phyloP scores from a whole-genome alignment of 2,888 invertebrate species.

The Antitype chi region DNA sequence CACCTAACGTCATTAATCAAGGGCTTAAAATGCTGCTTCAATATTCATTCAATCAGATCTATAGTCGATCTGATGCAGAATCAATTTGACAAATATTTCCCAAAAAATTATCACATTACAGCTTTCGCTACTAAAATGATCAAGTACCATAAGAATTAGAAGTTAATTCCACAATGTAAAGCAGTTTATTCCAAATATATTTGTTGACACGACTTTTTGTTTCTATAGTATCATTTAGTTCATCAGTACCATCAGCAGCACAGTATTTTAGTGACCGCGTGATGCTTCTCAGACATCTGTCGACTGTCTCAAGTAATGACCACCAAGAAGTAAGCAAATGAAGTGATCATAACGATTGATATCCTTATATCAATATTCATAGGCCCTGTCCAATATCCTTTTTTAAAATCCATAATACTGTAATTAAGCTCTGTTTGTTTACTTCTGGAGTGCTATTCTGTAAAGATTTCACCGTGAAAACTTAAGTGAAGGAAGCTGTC shows the following conservation, averaged over 20 bases:
- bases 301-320: constrained; percentile 71
- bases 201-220: constrained; percentile 73
- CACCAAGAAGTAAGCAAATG: constrained; percentile 41
- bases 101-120: constrained; percentile 34
- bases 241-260: constrained; percentile 81
- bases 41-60: constrained; percentile 11
- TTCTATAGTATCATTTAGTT: constrained; percentile 77
- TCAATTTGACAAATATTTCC: constrained; percentile 25
- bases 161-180: constrained; percentile 67
- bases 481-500: background rate
- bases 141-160: constrained; percentile 52
- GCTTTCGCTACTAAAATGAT: constrained; percentile 69
- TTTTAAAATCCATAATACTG: background rate
- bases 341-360: background rate
- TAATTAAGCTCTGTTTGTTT: constrained; percentile 1
- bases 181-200: constrained; percentile 77
- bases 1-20: constrained; percentile 43
- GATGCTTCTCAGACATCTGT: constrained; percentile 79
- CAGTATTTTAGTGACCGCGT: constrained; percentile 75
- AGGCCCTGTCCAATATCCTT: background rate
- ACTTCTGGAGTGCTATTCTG: constrained; percentile 8
- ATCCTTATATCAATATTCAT: background rate
- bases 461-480: background rate
- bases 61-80: constrained; percentile 17
- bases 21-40: constrained; percentile 54